Percentiles rank a stretch among this genome's conserved stretches.
Conservation (phyloP, 2,888 invertebrate genomes). For the Stenichneumon culpator region DNA sequence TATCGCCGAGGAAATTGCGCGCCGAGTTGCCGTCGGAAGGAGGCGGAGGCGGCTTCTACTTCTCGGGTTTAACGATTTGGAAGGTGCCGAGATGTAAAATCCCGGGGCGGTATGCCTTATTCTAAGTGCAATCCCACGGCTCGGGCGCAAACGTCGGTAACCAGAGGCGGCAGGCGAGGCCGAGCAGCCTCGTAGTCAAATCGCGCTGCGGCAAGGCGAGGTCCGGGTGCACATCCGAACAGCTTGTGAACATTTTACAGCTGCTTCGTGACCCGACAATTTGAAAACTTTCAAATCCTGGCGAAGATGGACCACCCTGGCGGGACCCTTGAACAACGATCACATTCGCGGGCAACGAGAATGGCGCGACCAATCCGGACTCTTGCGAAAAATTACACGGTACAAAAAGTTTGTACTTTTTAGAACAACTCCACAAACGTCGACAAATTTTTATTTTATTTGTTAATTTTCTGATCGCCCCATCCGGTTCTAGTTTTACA, state of each 20-base stretch:
- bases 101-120: slow-evolving; percentile 34
- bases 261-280: slow-evolving; percentile 58
- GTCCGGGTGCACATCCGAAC: slow-evolving; percentile 45
- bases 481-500: no score
- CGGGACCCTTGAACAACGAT: slow-evolving; percentile 6
- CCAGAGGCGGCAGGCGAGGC: not conserved
- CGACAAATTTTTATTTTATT: no score
- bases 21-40: slow-evolving; percentile 18
- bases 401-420: not conserved
- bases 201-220: slow-evolving; percentile 52
- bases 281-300: slow-evolving; percentile 42
- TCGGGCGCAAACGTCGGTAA: slow-evolving; percentile 14
- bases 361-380: no score
- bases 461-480: no score
- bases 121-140: slow-evolving; percentile 38
- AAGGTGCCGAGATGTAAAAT: slow-evolving; percentile 63
- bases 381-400: not conserved
- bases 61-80: slow-evolving; percentile 64
- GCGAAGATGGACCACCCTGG: slow-evolving; percentile 20
- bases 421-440: no score
- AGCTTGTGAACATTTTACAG: slow-evolving; percentile 63
- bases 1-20: slow-evolving; percentile 34
- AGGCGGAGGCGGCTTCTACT: slow-evolving; percentile 29
- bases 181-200: slow-evolving; percentile 52
- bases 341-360: not conserved